Evolutionary conservation across 2,113 vertebrate species (phyloP).

Genomic region (Trinectes maculatus): DNA sequence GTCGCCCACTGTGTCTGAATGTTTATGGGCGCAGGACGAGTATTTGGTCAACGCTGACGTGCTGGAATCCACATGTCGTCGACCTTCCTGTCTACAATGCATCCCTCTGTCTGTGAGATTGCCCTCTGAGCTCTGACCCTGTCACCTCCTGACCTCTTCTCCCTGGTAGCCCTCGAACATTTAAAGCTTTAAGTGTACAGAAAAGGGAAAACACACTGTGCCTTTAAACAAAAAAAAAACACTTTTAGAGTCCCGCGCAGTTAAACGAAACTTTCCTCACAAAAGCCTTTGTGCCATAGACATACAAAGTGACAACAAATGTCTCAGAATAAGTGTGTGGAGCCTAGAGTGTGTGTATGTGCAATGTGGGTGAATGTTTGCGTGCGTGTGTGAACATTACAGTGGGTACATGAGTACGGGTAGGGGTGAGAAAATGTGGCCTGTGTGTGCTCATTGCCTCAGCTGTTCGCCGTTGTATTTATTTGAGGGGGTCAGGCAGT

Average conservation of each 20-base stretch:
- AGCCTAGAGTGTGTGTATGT: conserved; percentile 1
- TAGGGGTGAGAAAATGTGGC: conserved; percentile 44
- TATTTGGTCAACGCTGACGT: conserved; percentile 70
- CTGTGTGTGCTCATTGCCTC: conserved; percentile 41
- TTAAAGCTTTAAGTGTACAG: conserved; percentile 22
- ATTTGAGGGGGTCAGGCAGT: conserved; percentile 64
- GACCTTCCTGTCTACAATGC: conserved; percentile 74
- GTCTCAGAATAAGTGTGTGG: background rate
- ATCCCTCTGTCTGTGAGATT: conserved; percentile 65
- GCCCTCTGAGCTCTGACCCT: conserved; percentile 65
- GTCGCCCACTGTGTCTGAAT: conserved; percentile 31
- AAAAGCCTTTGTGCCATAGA: background rate
- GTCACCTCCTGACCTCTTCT: conserved; percentile 61
- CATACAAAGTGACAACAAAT: conserved; percentile 38
- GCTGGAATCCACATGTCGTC: conserved; percentile 78
- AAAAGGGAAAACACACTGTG: conserved; percentile 2
- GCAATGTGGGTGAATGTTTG: conserved; percentile 18
- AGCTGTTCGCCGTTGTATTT: conserved; percentile 71
- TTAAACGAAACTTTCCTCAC: conserved; percentile 9
- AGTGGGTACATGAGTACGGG: background rate
- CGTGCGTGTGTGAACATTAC: conserved; percentile 10
- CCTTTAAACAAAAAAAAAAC: conserved; percentile 12
- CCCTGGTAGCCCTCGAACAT: conserved; percentile 35
- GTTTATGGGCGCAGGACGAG: conserved; percentile 26
- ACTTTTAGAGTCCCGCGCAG: background rate